Base-by-base conservation (phyloP, 2,797 vertebrate species). In the Xerus rutilus region DNA sequence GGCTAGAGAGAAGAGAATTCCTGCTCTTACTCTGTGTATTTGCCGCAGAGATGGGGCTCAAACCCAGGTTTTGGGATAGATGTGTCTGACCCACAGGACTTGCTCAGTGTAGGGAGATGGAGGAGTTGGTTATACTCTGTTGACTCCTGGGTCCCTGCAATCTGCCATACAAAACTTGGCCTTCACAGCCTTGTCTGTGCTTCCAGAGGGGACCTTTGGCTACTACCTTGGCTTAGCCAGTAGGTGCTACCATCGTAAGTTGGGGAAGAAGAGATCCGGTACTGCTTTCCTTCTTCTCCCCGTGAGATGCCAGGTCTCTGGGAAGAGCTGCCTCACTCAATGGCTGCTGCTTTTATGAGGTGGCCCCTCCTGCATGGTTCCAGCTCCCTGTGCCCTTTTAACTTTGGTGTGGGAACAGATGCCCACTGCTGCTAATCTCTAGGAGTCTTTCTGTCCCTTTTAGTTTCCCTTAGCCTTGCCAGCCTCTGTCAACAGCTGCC, bases 341-440 rank as follows among this genome's bases (percentile, higher is more conserved):
- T 10, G 47, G 7, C 69, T n/a, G 15, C 11, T 23, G 1, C 39
- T 82, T 21, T 54, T 5, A 70, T 2, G 7, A 45, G 35, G 21
- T 0, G 0, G 43, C 6, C 52, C 69, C 12, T 74, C 7, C 59
- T 23, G 69, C 59, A 25, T 0, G 0, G 45, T 8, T 35, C 57
- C n/a, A 43, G n/a, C 35, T 78, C n/a, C 15, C 5, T 5, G 45
- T 14, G 3, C n/a, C n/a, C 76, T 70, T 7, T 54, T 25, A 76
- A 12, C 43, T 73, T 3, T 59, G 74, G 32, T 65, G 21, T 45
- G 17, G 30, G 43, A 9, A 62, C 7, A n/a, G 54, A 39, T 21
- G 39, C 20, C 52, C n/a, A 28, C 14, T 76, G 35, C 25, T 7
- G 12, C 12, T 43, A 7, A 25, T 43, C 39, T 86, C 39, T 18